Conservation (phyloP, 2,797 vertebrate genomes). For the Phaenicophaeus curvirostris region DNA sequence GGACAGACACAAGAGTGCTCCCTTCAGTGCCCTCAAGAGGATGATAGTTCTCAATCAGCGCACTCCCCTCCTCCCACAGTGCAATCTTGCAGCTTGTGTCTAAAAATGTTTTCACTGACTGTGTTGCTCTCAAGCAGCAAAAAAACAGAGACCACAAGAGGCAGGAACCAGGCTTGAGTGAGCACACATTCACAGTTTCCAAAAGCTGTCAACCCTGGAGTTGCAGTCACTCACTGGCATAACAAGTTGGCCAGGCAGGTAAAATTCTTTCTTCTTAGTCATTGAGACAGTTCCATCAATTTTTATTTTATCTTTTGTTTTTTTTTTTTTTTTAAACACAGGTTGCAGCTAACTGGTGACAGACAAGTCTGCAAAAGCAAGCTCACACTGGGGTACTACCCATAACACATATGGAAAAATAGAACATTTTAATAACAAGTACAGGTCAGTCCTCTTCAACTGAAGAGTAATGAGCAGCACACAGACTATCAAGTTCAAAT, state of each 20-base stretch:
- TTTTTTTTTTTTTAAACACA: neutral
- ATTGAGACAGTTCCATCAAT: neutral
- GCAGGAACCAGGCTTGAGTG: neutral
- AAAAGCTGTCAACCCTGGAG: neutral
- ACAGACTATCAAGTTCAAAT: neutral
- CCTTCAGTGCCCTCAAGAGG: accelerated
- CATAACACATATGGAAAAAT: neutral
- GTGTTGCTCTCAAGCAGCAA: neutral
- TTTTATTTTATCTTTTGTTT: no score
- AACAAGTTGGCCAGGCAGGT: neutral
- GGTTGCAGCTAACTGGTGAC: neutral
- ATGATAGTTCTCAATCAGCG: neutral
- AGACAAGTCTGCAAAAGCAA: neutral
- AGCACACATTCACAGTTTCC: neutral
- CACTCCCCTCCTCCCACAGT: neutral
- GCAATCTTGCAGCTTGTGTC: neutral
- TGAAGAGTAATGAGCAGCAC: neutral
- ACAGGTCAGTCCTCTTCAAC: neutral
- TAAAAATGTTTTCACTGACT: neutral
- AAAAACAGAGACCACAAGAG: neutral
- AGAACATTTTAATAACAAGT: neutral
- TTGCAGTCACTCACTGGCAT: neutral
- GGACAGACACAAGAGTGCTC: neutral
- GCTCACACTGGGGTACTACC: neutral
- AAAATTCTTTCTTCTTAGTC: neutral